Base-by-base conservation (phyloP, 2,797 vertebrate species). In the Setipinna tenuifilis region DNA sequence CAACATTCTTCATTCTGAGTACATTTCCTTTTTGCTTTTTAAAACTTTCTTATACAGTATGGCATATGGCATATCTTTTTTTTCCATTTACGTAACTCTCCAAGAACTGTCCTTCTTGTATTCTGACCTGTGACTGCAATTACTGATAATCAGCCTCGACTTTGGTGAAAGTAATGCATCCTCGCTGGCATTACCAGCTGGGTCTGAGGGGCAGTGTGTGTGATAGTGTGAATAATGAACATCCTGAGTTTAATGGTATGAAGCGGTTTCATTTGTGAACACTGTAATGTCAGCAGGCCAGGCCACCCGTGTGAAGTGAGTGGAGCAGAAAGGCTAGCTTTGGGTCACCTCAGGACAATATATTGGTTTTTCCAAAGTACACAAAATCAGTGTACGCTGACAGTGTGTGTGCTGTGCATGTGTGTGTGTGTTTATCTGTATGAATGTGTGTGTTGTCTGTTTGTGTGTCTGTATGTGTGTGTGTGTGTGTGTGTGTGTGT, bases 381-480 rank as follows among this genome's bases (percentile, higher is more conserved):
- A 12, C 3, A 54, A 54, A 54, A 11, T 54, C 50, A 54, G 50
- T 28, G 2, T 25, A 11, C n/a, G 25, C 23, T 25, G 23, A 11
- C 23, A 65, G 62, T 65, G 23, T 65, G 62, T 65, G 62, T 65
- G 23, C 0, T 25, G 35, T 61, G 3, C 17, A 61, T 41, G 35
- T 41, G 35, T 41, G 35, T 86, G 41, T 17, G 31, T 78, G 31
- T 9, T 10, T 54, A 9, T 54, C 50, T 54, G 9, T n/a, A n/a
- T n/a, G n/a, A n/a, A n/a, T 84, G 86, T 75, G 85, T 84, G 78
- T 81, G 71, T 82, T 54, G 83, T 46, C 14, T 31, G 31, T n/a
- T n/a, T n/a, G n/a, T n/a, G n/a, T n/a, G n/a, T n/a, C n/a, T n/a
- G n/a, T n/a, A n/a, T 86, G 41, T 17, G 31, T 78, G 31, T 84